Conservation (phyloP, 2,888 invertebrate species). For the Drosophila neonasuta region DNA sequence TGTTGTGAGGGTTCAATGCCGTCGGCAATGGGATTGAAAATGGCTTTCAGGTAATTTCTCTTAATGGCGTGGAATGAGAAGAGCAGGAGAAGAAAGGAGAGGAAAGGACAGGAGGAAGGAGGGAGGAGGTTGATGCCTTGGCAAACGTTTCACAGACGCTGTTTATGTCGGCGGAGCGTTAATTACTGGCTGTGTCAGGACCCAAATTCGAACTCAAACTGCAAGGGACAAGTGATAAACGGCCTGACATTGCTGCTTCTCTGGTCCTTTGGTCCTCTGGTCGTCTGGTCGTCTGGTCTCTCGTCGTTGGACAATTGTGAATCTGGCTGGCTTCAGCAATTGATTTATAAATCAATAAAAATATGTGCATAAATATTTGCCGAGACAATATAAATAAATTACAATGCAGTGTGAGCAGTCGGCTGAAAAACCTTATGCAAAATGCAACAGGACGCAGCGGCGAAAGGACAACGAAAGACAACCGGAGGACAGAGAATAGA, state of each 20-base stretch:
- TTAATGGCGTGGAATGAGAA: conserved; percentile 29
- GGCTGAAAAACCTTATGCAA: conserved; percentile 68
- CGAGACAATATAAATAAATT: conserved; percentile 74
- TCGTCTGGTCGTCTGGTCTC: conserved; percentile 1
- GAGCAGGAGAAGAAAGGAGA: not conserved
- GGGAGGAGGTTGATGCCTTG: not conserved
- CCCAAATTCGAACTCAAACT: not conserved
- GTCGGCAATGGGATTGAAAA: conserved; percentile 10
- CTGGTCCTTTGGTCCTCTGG: conserved; percentile 2
- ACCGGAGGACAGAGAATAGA: not conserved
- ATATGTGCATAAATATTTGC: conserved; percentile 72
- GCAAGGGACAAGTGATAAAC: conserved; percentile 50
- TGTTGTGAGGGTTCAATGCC: conserved; percentile 19
- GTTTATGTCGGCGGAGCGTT: conserved; percentile 50
- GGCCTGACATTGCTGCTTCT: conserved; percentile 2
- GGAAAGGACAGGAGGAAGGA: not conserved
- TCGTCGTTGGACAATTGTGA: not conserved
- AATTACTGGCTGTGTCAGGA: conserved; percentile 54
- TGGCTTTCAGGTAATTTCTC: conserved; percentile 65
- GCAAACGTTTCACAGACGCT: conserved; percentile 26
- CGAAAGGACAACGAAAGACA: not conserved
- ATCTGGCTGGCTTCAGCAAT: conserved; percentile 50
- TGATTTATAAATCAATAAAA: conserved; percentile 76
- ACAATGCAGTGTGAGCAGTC: conserved; percentile 51
- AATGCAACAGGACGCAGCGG: conserved; percentile 50